A percentile compares a stretch with the other conserved stretches of the same genome.
Evolutionary conservation across 1,140 invertebrate genomes (phyloP).

Genomic region (Plectus sambesii): DNA sequence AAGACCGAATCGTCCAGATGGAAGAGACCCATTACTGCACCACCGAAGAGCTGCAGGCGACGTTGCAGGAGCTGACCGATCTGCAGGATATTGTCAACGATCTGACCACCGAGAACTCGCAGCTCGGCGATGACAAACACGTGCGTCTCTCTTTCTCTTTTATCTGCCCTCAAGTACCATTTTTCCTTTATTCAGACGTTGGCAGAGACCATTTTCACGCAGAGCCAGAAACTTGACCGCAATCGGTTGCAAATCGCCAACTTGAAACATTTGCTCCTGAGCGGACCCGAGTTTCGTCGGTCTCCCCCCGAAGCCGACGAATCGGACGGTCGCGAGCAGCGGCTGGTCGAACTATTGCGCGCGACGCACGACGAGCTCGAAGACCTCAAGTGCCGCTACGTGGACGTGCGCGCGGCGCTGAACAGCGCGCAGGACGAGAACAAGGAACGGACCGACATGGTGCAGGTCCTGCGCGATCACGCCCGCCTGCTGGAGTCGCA

Average conservation of each 20-base stretch:
- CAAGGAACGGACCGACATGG: constrained; percentile 60
- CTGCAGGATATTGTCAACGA: constrained; percentile 69
- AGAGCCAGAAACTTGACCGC: constrained; percentile 78
- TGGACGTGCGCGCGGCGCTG: constrained; percentile 62
- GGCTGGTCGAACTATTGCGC: constrained; percentile 57
- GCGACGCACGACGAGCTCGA: constrained; percentile 67
- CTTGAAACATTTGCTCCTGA: constrained; percentile 60
- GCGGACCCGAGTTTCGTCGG: constrained; percentile 42
- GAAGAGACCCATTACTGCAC: constrained; percentile 74
- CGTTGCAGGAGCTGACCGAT: constrained; percentile 77
- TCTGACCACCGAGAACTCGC: constrained; percentile 72
- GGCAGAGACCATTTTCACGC: constrained; percentile 63
- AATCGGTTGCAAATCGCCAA: constrained; percentile 52
- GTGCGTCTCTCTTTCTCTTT: too few relatives aligned
- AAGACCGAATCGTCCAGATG: constrained; percentile 80
- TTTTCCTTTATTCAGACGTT: constrained; percentile 46
- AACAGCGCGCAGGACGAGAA: constrained; percentile 58
- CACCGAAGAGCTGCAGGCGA: constrained; percentile 87
- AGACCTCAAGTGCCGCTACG: constrained; percentile 65
- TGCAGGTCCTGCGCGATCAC: constrained; percentile 60
- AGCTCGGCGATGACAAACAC: constrained; percentile 70
- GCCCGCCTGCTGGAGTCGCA: constrained; percentile 65
- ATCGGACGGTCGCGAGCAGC: too few relatives aligned
- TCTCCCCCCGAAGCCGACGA: neutral
- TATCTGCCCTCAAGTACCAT: too few relatives aligned